Base-by-base conservation (phyloP, 2,113 vertebrate genomes). In the Ameiurus melas region DNA sequence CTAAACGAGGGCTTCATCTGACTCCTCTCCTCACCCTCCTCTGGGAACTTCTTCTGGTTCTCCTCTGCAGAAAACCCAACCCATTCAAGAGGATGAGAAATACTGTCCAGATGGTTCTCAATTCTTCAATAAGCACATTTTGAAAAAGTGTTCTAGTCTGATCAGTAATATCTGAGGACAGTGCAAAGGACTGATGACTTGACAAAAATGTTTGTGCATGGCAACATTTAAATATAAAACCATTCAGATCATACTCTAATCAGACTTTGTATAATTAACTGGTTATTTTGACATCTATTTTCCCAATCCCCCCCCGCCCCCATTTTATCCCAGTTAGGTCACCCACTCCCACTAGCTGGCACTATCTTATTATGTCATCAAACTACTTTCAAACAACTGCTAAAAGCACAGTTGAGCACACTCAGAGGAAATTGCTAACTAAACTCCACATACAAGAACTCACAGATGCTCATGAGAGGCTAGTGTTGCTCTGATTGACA, bases 1-100 rank as follows among this genome's bases (percentile, higher is more conserved):
- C 96, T 97, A 92, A 99, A 99, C 14, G 92, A 96, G 1, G 98
- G 98, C 89, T 99, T 98, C n/a, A 94, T 94, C 0, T 96, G 96
- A 1, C 96, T 92, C 92, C 95, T 97, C 91, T 98, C 97, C 92
- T 98, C 95, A 9, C 90, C 96, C 91, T 97, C 97, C 83, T 97
- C 93, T 85, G 96, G 95, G 93, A 99, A 96, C 91, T 95, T 94
- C 88, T 95, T 96, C 91, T 96, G 94, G 88, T 95, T 96, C 39
- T 97, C 97, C 90, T 98, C 98, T 97, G 90, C 25, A 90, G 60
- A 85, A 60, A 51, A 83, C 53, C 75, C 51, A 60, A 71, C 10
- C 73, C 70, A 60, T 39, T 25, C 14, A 60, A 14, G 6, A 77
- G 14, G 22, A 62, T 55, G 12, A 71, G 9, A 71, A 88, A 85